Evolutionary conservation across 1,140 invertebrate genomes (phyloP), one percentile per base, ranked within the genome.

Genomic region (Ptiloglossa arizonensis): DNA sequence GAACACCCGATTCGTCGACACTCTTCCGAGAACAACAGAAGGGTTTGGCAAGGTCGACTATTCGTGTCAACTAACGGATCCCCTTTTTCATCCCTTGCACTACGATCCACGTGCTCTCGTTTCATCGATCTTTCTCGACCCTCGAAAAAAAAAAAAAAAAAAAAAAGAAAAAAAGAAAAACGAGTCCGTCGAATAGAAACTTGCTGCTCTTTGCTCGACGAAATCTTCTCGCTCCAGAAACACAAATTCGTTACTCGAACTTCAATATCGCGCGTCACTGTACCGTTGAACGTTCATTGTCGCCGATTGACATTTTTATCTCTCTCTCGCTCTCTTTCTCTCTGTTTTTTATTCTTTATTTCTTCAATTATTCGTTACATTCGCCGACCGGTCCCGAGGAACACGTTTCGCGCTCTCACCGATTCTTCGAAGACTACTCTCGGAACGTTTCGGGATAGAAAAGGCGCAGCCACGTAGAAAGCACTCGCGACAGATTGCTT

Each of bases 11-110:
- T n/a, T 24, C 11, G 6, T 52, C 44, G 5, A 29, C 41, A 41
- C 24, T 54, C 22, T 64, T 75, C 46, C 46, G 32, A 54, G 46
- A 74, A 50, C 64, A 79, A 68, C 27, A 78, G 9, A 19, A 82
- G 15, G 22, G 29, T 48, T 13, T 19, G 48, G 19, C 59, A 35
- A 59, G 38, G 17, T 48, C 68, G 38, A 19, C 50, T 68, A 83
- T 74, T 83, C 70, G 29, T 29, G 50, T 44, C 50, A 41, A 82
- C 79, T 72, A 79, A 67, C 56, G 32, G n/a, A 22, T 48, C 22
- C 19, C 27, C 22, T 67, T 62, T 29, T 64, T 35, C 29, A 8
- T 22, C n/a, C 27, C 9, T 2, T 2, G 6, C 15, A 5, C 13
- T 8, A 8, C 1, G 24, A 22, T 46, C 15, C 68, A 56, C 56